Evolutionary conservation across 2,797 vertebrate genomes (phyloP), one percentile per base, ranked within the genome.

Genomic region (Microctenopoma stevenorrisi): DNA sequence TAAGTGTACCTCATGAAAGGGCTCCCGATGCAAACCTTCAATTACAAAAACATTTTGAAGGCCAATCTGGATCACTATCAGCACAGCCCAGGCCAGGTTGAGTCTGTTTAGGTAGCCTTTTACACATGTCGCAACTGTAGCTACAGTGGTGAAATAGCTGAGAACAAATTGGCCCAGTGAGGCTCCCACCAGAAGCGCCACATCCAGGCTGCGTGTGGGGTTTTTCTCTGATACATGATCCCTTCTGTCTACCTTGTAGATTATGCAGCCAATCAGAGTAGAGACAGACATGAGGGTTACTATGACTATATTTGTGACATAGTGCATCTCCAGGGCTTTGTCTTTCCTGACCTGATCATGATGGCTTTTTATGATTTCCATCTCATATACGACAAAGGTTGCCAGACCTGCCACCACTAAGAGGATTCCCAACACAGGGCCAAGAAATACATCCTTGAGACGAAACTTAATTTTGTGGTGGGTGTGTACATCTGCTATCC

Each of bases 21-120:
- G 97, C 42, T 96, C 92, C 28, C 96, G 93, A 61, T 97, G 96
- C 16, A 99, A 94, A n/a, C 97, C 97, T 83, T 98, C 96, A 0
- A 98, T 95, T 51, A 99, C 94, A 85, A 99, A 99, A 55, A 94
- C 75, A 0, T 98, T 99, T 89, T 99, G 98, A 83, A 97, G 93
- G 64, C 92, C 95, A 28, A 97, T 93, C 85, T 99, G 96, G 14
- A 95, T 86, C 0, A 98, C 94, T 88, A 94, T 95, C 1, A 98
- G 86, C 58, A 99, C 67, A 0, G 94, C 91, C 0, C 94, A 95
- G 61, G 94, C 72, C 68, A 98, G 86, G 89, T 95, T 95, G 46
- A 99, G 95, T 0, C 84, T 89, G 0, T 95, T 93, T 15, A 96
- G 70, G 10, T 93, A 4, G 11, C 92, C 92, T 25, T 86, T 83